Conservation (phyloP, 2,113 vertebrate genomes). For the Hylia prasina region DNA sequence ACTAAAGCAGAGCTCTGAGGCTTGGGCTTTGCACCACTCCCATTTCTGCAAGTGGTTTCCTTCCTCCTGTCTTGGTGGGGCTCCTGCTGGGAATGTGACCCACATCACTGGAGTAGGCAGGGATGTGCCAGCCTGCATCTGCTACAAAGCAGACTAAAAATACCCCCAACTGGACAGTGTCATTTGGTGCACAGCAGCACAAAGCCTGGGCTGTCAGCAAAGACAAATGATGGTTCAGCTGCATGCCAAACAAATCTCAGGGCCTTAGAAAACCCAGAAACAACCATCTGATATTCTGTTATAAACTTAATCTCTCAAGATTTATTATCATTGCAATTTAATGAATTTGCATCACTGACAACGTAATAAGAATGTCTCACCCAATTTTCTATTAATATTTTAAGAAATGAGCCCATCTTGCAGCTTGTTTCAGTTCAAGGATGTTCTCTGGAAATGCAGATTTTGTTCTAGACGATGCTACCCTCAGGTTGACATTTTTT, state of each 20-base stretch:
- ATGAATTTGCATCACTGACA: not conserved
- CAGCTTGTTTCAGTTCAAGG: not conserved
- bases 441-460: not conserved
- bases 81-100: slow-evolving; percentile 15
- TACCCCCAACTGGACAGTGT: slow-evolving; percentile 19
- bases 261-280: not conserved
- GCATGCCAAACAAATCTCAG: not conserved
- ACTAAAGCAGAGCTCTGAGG: not conserved
- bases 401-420: not conserved
- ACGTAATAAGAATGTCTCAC: not conserved
- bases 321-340: not conserved
- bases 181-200: slow-evolving; percentile 19
- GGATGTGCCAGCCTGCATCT: slow-evolving; percentile 29
- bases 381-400: not conserved
- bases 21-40: not conserved
- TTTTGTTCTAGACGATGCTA: not conserved
- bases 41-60: not conserved
- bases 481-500: not conserved
- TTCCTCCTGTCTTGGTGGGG: not conserved
- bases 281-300: not conserved
- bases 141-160: slow-evolving; percentile 43
- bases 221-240: slow-evolving; percentile 10
- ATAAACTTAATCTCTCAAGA: not conserved
- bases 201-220: slow-evolving; percentile 7
- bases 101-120: not conserved